Conservation (phyloP, 2,113 vertebrate genomes). For the Mystacornis crossleyi region DNA sequence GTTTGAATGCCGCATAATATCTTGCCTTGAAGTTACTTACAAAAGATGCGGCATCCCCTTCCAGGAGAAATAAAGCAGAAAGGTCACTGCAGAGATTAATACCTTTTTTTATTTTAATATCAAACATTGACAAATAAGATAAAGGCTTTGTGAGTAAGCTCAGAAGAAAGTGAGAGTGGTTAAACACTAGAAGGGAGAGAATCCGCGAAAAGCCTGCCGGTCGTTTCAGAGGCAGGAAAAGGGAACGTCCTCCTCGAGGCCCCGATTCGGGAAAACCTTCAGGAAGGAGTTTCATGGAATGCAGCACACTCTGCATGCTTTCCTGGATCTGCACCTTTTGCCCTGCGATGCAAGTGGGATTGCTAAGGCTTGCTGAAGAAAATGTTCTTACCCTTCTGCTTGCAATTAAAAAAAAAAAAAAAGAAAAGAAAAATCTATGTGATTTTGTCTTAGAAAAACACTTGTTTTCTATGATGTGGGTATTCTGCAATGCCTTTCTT, state of each 20-base stretch:
- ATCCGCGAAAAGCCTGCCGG: neutral
- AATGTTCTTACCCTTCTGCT: neutral
- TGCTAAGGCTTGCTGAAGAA: neutral
- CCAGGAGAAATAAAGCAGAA: slow-evolving; percentile 66
- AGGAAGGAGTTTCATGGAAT: neutral
- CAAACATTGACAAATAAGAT: slow-evolving; percentile 76
- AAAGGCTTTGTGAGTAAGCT: slow-evolving; percentile 46
- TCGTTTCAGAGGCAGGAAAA: neutral
- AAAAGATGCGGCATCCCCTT: slow-evolving; percentile 67
- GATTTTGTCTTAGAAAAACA: neutral
- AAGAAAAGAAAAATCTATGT: no score
- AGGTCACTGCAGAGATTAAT: slow-evolving; percentile 75
- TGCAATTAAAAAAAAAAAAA: no score
- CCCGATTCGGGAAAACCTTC: neutral
- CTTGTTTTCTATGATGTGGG: neutral
- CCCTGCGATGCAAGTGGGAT: neutral
- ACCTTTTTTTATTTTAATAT: slow-evolving; percentile 74
- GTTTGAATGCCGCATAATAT: slow-evolving; percentile 62
- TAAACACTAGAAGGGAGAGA: neutral
- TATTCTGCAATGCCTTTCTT: neutral
- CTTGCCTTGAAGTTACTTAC: slow-evolving; percentile 73
- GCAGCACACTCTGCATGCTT: neutral
- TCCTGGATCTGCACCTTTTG: neutral
- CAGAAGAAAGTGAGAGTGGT: slow-evolving; percentile 40
- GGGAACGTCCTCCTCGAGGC: neutral